Conservation (phyloP, 2,888 invertebrate species). For the Norana najaformis region DNA sequence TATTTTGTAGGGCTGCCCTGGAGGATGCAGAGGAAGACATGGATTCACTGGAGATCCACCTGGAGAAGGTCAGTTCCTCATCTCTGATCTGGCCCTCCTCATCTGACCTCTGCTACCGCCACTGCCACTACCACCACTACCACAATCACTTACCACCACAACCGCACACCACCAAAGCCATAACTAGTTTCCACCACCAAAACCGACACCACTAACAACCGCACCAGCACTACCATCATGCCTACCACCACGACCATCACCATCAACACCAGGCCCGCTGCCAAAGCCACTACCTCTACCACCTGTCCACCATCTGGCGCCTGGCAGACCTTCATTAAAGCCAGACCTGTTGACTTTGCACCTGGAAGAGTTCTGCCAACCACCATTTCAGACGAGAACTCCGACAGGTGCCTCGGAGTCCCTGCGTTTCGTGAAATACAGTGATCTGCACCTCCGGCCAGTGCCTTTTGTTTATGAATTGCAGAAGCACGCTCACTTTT, state of each 20-base stretch:
- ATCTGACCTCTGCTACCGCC: neutral
- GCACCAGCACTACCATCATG: neutral
- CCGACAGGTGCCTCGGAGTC: neutral
- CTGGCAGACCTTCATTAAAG: neutral
- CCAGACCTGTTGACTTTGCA: neutral
- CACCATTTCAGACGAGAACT: neutral
- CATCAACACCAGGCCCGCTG: neutral
- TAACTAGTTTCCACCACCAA: neutral
- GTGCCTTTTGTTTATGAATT: neutral
- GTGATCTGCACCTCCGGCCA: neutral
- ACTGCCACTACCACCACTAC: neutral
- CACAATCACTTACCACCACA: neutral
- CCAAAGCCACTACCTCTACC: neutral
- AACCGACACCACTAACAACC: neutral
- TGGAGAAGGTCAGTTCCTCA: constrained; percentile 81
- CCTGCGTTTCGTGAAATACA: neutral
- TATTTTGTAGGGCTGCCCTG: neutral
- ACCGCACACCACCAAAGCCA: neutral
- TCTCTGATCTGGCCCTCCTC: neutral
- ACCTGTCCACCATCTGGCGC: neutral
- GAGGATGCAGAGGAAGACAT: constrained; percentile 72
- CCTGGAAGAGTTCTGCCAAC: neutral
- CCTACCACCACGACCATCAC: neutral
- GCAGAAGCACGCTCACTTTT: neutral
- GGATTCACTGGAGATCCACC: constrained; percentile 81